Percentiles rank a stretch among this genome's conserved stretches.
phyloP scores from a whole-genome alignment of 2,888 invertebrate genomes.

The Perizoma affinitatum region DNA sequence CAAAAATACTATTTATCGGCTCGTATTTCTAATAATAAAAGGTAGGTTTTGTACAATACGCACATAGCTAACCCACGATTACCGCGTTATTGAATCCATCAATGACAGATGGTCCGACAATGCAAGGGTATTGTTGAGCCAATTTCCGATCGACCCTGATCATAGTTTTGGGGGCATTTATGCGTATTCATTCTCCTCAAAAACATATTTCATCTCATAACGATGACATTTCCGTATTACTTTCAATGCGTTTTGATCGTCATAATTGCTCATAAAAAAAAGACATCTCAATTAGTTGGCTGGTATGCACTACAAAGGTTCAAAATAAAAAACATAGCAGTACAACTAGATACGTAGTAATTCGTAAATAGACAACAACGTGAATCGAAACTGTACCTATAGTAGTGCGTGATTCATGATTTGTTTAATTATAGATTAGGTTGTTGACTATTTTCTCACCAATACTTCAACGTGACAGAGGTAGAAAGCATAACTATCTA shows the following conservation, averaged over 20 bases:
- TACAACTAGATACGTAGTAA: not conserved
- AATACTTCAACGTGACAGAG: conserved; percentile 38
- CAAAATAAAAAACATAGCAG: too few species aligned
- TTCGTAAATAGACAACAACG: conserved; percentile 20
- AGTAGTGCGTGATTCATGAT: conserved; percentile 23
- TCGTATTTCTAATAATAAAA: conserved; percentile 64
- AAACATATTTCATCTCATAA: conserved; percentile 57
- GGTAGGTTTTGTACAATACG: conserved; percentile 62
- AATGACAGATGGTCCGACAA: conserved; percentile 79
- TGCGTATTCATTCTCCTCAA: conserved; percentile 65
- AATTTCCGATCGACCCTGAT: conserved; percentile 59
- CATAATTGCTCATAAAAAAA: conserved; percentile 33
- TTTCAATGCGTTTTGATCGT: conserved; percentile 36
- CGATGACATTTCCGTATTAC: conserved; percentile 53
- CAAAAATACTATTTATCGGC: conserved; percentile 59
- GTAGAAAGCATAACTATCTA: conserved; percentile 67
- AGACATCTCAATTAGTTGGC: conserved; percentile 10
- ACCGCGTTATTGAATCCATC: conserved; percentile 70
- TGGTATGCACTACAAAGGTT: too few species aligned
- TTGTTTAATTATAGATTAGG: conserved; percentile 24
- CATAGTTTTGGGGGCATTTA: conserved; percentile 67
- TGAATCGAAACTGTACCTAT: conserved; percentile 8
- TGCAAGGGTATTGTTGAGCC: conserved; percentile 65
- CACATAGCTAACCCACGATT: conserved; percentile 64
- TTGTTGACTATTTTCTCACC: conserved; percentile 33